Evolutionary conservation across 2,888 invertebrate species (phyloP), one percentile per base, ranked within the genome.

Genomic region (Synanthedon vespiformis): DNA sequence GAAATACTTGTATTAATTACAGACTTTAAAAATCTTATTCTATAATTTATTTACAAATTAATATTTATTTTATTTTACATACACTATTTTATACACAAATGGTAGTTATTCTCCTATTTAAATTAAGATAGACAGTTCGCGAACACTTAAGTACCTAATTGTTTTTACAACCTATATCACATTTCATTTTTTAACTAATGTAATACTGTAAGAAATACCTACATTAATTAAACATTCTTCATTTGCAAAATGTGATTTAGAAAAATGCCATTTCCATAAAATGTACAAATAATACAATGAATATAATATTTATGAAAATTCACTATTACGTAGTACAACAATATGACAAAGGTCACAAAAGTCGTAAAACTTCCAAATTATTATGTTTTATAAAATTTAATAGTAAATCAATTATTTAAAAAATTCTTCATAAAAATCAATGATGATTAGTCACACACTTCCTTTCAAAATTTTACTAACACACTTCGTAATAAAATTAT

Each of bases 161-260:
- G 63, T 81, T 83, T 86, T 85, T 86, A 87, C 87, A 86, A 75
- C 74, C 85, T 87, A 87, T 87, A 87, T 87, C 87, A 87, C 87
- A 86, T 85, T 86, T 84, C 77, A 78, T 81, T 80, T 80, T 80
- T 80, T 75, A 70, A 61, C 80, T 57, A 56, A 56, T 53, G 53
- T 44, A 44, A 44, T 44, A 14, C 14, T 14, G 44, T 34, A 34
- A 34, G 34, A 34, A 34, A 34, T 34, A 34, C 34, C 34, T 34
- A 34, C 34, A 34, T 34, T 34, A 34, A 10, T 34, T 34, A 34
- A 34, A 34, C 34, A 34, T 34, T 34, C 34, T 34, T 34, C 34
- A 34, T 8, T 34, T 34, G 8, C 34, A 34, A 34, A 34, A 34
- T 34, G 34, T 34, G 34, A 34, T 34, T 34, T 22, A 22, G 22